Percentiles rank a stretch among this genome's conserved stretches.
phyloP scores from a whole-genome alignment of 1,140 invertebrate genomes.

The Heliconius congener region DNA sequence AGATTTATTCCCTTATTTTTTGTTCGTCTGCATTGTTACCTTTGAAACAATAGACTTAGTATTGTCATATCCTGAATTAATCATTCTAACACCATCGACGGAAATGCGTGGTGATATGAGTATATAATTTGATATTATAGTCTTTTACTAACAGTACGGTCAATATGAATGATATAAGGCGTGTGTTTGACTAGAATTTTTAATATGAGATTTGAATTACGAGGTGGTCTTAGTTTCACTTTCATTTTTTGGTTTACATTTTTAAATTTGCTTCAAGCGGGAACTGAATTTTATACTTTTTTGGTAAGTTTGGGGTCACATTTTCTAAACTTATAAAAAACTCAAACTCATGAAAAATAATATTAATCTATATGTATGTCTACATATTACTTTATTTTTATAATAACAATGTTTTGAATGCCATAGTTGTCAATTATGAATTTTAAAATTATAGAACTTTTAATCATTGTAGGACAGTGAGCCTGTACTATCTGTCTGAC shows the following conservation, averaged over 20 bases:
- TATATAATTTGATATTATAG: slow-evolving; percentile 76
- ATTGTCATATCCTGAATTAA: slow-evolving; percentile 76
- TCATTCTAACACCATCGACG: slow-evolving; percentile 77
- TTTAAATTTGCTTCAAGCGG: neutral
- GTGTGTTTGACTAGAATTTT: slow-evolving; percentile 30
- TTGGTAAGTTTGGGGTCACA: neutral
- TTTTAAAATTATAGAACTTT: no score
- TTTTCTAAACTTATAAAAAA: neutral
- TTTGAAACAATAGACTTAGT: slow-evolving; percentile 72
- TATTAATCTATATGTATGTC: no score
- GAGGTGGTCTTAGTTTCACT: slow-evolving; percentile 30
- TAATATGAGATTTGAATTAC: slow-evolving; percentile 14
- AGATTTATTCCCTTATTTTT: slow-evolving; percentile 77
- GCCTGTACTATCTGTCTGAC: no score
- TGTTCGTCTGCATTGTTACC: slow-evolving; percentile 72
- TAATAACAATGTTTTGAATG: no score
- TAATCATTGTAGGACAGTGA: no score
- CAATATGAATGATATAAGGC: slow-evolving; percentile 34
- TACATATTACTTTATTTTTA: no score
- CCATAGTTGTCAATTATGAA: no score
- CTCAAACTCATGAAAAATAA: no score
- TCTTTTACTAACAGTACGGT: slow-evolving; percentile 54
- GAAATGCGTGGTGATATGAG: slow-evolving; percentile 71
- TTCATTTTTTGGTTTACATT: slow-evolving; percentile 15
- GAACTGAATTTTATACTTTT: neutral